These are phyloP conservation scores for Mungos mungo DNA, from an alignment of 2,113 vertebrate species.

Conservation along the genomic window DNA sequence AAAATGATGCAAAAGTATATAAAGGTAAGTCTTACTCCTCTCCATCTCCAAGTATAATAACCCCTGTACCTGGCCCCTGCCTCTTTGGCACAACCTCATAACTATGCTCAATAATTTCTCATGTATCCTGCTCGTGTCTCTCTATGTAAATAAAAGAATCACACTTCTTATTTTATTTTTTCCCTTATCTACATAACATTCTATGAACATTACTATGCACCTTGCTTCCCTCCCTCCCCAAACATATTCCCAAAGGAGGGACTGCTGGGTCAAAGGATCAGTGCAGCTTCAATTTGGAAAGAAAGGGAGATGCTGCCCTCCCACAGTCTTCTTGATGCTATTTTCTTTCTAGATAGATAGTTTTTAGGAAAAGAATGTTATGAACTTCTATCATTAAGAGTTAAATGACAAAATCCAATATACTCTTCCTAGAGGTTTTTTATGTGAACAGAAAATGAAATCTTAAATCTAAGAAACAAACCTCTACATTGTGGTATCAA, in stretches of 20 bases:
- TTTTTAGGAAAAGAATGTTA: neutral
- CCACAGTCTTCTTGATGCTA: neutral
- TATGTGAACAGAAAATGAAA: conserved; percentile 39
- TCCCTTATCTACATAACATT: neutral
- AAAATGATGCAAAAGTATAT: neutral
- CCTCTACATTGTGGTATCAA: neutral
- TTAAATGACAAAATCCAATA: conserved; percentile 33
- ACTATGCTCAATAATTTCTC: neutral
- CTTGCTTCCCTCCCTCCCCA: neutral
- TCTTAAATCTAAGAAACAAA: neutral
- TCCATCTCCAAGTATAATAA: neutral
- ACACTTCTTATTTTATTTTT: conserved; percentile 12
- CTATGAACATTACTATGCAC: neutral
- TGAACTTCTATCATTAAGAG: neutral
- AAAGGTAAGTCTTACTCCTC: neutral
- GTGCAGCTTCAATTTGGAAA: conserved; percentile 19
- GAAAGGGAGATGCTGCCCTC: neutral
- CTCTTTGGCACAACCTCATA: neutral
- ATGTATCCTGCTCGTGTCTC: neutral
- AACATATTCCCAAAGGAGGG: neutral
- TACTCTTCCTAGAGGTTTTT: neutral
- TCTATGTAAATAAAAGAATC: conserved; percentile 4
- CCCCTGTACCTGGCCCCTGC: neutral
- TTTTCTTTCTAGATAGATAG: neutral
- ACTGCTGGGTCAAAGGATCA: neutral